These are phyloP conservation scores for Cydia fagiglandana DNA, from an alignment of 1,140 invertebrate genomes.

Conservation along the genomic window DNA sequence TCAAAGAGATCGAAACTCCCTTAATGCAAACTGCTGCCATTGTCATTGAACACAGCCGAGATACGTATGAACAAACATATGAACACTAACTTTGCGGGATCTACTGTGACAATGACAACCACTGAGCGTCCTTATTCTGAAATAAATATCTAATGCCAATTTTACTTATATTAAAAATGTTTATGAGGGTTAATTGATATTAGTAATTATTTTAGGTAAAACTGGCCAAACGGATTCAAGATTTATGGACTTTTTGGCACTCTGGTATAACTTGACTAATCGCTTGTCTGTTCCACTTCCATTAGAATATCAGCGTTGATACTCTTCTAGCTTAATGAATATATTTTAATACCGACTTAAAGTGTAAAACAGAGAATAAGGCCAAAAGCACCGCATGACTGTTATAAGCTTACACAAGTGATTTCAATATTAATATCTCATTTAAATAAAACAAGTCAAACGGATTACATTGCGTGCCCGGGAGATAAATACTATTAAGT, in stretches of 20 bases:
- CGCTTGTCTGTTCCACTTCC: background rate
- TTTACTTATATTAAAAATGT: background rate
- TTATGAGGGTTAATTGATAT: no score
- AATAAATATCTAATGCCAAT: background rate
- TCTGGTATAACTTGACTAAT: background rate
- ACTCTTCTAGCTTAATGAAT: background rate
- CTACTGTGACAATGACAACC: conserved; percentile 26
- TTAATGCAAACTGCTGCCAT: conserved; percentile 2
- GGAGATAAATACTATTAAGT: no score
- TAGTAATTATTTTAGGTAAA: no score
- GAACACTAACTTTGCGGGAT: conserved; percentile 44
- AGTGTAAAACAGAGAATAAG: background rate
- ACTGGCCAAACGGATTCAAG: no score
- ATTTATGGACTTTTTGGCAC: no score
- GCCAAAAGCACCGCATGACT: background rate
- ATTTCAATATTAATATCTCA: background rate
- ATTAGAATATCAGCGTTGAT: background rate
- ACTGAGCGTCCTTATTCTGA: background rate
- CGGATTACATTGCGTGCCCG: background rate
- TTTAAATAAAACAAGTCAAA: conserved; percentile 2
- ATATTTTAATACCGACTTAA: no score
- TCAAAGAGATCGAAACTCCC: conserved; percentile 21
- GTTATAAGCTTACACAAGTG: background rate
- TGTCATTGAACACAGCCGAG: background rate
- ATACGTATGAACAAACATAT: conserved; percentile 37